A percentile compares a stretch with the other conserved stretches of the same genome.
phyloP scores from a whole-genome alignment of 23 tunicate species.

The Ascidia mentula region DNA sequence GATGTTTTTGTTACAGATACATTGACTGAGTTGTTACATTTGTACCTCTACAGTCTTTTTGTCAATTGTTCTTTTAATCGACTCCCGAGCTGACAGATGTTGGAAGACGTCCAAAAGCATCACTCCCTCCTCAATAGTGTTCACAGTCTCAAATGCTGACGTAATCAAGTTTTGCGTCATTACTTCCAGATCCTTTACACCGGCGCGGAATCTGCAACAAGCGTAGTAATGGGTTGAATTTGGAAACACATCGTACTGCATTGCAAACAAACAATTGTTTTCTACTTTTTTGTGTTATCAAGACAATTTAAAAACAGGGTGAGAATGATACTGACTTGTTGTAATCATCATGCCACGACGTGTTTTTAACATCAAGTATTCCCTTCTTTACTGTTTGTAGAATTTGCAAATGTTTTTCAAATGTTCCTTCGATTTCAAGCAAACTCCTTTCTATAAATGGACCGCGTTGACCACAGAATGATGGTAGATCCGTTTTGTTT shows the following conservation, averaged over 20 bases:
- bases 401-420: slow-evolving; percentile 79
- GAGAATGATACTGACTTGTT: slow-evolving; percentile 39
- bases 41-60: slow-evolving; percentile 85
- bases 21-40: no score
- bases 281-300: not conserved
- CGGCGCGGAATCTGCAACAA: slow-evolving; percentile 72
- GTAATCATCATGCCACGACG: slow-evolving; percentile 98
- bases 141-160: slow-evolving; percentile 97
- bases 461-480: slow-evolving; percentile 90
- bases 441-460: slow-evolving; percentile 77
- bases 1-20: no score
- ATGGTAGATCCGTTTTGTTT: slow-evolving; percentile 79
- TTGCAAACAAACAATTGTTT: not conserved
- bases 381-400: slow-evolving; percentile 84
- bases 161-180: slow-evolving; percentile 94
- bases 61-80: slow-evolving; percentile 90
- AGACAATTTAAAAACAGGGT: not conserved
- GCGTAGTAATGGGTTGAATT: not conserved
- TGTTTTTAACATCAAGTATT: slow-evolving; percentile 93
- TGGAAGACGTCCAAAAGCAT: slow-evolving; percentile 90
- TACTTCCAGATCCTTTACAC: slow-evolving; percentile 95
- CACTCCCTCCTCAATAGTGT: slow-evolving; percentile 97
- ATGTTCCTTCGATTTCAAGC: slow-evolving; percentile 94
- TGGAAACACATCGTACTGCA: not conserved
- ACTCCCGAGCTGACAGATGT: slow-evolving; percentile 79